Evolutionary conservation across 2,797 vertebrate genomes (phyloP).

Genomic region (Coregonus sp.): DNA sequence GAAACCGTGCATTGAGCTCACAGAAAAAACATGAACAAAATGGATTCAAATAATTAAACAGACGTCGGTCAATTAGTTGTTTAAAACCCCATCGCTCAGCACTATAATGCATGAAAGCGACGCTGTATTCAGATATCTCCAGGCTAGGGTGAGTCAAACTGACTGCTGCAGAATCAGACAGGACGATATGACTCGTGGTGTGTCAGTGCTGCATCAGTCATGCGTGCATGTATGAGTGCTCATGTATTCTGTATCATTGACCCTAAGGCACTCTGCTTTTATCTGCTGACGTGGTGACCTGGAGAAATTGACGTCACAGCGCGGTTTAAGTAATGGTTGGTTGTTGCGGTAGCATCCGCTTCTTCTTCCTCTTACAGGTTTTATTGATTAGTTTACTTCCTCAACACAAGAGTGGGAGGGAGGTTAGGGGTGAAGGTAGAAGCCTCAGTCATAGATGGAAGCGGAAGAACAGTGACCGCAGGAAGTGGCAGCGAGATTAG

Average conservation of each 20-base stretch:
- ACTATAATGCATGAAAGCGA: neutral
- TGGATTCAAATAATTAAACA: no score
- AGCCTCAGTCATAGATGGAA: neutral
- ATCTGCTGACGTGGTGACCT: slow-evolving; percentile 35
- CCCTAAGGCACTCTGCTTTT: slow-evolving; percentile 11
- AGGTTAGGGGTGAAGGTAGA: no score
- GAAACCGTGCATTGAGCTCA: no score
- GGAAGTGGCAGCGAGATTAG: neutral
- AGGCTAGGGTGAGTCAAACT: slow-evolving; percentile 61
- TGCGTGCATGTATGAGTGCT: slow-evolving; percentile 12
- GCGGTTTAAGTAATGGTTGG: neutral
- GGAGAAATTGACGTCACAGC: neutral
- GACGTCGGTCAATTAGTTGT: no score
- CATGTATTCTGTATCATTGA: neutral
- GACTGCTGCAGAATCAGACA: slow-evolving; percentile 55
- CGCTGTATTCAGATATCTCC: slow-evolving; percentile 46
- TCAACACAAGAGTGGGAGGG: neutral
- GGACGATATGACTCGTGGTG: slow-evolving; percentile 57
- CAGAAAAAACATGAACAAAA: no score
- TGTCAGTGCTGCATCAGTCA: slow-evolving; percentile 61
- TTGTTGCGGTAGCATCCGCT: neutral
- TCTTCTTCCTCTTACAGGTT: neutral
- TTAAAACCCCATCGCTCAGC: no score
- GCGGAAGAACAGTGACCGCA: neutral
- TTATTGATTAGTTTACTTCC: neutral